These are phyloP conservation scores for Pteria penguin DNA, from an alignment of 2,888 invertebrate genomes.

Conservation along the genomic window DNA sequence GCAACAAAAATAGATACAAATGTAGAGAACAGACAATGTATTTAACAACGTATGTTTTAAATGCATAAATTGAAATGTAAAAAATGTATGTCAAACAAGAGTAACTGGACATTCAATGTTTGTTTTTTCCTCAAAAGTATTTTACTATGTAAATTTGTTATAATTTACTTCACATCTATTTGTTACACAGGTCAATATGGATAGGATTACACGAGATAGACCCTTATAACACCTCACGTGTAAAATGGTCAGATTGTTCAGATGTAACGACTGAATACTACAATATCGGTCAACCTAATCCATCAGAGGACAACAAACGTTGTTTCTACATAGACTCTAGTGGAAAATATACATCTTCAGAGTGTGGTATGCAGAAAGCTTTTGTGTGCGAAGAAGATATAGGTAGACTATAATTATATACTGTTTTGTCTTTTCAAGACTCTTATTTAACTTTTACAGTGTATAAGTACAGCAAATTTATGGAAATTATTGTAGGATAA, in stretches of 20 bases:
- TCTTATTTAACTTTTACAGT: no score
- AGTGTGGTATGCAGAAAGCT: neutral
- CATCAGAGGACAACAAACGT: neutral
- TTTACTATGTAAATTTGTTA: neutral
- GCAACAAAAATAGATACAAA: no score
- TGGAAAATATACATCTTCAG: neutral
- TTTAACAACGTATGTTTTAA: no score
- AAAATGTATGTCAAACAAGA: no score
- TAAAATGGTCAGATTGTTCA: conserved; percentile 14
- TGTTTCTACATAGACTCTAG: conserved; percentile 1
- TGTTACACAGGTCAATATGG: conserved; percentile 11
- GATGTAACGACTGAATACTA: neutral
- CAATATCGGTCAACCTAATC: neutral
- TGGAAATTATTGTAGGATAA: no score
- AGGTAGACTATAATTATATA: neutral
- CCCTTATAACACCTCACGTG: neutral
- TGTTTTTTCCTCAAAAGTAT: no score
- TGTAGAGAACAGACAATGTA: no score
- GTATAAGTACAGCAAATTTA: no score
- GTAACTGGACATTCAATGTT: no score
- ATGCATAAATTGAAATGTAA: no score
- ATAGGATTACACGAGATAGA: conserved; percentile 29
- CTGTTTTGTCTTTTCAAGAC: neutral
- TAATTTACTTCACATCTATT: neutral
- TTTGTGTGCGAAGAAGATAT: conserved; percentile 17